Evolutionary conservation across 2,888 invertebrate species (phyloP).

Genomic region (Eilema caniola): DNA sequence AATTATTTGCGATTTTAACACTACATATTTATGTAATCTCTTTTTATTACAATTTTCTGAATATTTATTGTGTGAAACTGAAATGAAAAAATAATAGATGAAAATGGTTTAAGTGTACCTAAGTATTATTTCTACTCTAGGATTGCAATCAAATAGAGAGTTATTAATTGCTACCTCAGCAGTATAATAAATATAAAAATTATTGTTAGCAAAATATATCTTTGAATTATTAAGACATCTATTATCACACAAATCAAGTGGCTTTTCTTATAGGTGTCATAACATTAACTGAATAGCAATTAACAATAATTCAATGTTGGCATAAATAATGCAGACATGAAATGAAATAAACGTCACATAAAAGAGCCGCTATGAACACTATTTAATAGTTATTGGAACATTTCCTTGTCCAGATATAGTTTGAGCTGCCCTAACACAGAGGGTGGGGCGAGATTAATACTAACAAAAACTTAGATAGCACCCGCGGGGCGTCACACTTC

Average conservation of each 20-base stretch:
- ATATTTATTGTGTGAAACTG: not conserved
- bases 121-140: too few species aligned
- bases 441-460: not conserved
- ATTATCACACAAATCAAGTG: not conserved
- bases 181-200: not conserved
- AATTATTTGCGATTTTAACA: too few species aligned
- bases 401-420: slow-evolving; percentile 42
- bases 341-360: slow-evolving; percentile 35
- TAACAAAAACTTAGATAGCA: not conserved
- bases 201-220: not conserved
- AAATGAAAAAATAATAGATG: not conserved
- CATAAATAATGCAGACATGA: slow-evolving; percentile 8
- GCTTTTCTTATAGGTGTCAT: not conserved
- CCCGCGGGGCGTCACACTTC: slow-evolving; percentile 1
- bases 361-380: slow-evolving; percentile 31
- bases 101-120: not conserved
- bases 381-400: slow-evolving; percentile 45
- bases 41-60: too few species aligned
- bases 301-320: not conserved
- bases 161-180: not conserved
- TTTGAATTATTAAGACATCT: not conserved
- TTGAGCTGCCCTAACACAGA: slow-evolving; percentile 3
- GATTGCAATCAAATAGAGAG: not conserved
- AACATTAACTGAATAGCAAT: not conserved
- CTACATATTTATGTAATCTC: too few species aligned